These are phyloP conservation scores for Spilogale gracilis DNA, from an alignment of 2,113 vertebrate genomes.

Conservation along the genomic window DNA sequence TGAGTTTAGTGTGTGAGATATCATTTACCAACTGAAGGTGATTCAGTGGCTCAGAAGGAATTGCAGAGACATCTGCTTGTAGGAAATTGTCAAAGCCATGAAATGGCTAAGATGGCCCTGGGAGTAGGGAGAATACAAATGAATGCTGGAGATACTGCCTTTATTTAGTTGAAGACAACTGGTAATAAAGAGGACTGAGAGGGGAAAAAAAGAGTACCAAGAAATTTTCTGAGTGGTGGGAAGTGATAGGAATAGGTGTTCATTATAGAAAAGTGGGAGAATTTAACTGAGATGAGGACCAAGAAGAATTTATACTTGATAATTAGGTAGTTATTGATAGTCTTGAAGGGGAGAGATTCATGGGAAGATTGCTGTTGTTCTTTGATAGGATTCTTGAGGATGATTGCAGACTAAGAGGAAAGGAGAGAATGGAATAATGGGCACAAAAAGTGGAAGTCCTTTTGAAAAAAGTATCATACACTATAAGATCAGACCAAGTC, in stretches of 20 bases:
- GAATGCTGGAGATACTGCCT: neutral
- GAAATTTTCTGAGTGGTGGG: neutral
- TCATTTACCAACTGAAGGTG: neutral
- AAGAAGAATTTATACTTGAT: neutral
- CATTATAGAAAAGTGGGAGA: neutral
- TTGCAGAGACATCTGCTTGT: neutral
- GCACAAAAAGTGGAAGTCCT: neutral
- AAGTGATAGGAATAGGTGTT: neutral
- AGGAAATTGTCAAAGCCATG: neutral
- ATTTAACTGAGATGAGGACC: neutral
- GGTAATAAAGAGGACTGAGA: neutral
- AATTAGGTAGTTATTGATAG: neutral
- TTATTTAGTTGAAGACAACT: neutral
- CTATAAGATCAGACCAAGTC: slow-evolving; percentile 54
- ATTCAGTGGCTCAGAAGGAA: neutral
- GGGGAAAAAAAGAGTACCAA: neutral
- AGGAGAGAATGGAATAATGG: slow-evolving; percentile 63
- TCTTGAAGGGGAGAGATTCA: neutral
- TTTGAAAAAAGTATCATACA: slow-evolving; percentile 10
- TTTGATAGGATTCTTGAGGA: slow-evolving; percentile 26
- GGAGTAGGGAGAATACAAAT: neutral
- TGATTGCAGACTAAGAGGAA: slow-evolving; percentile 52
- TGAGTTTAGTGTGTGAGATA: neutral
- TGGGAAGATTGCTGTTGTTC: neutral
- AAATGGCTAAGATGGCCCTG: neutral